Percentiles rank a stretch among this genome's conserved stretches.
Conservation (phyloP, 2,888 invertebrate species). For the Palloptera scutellata region DNA sequence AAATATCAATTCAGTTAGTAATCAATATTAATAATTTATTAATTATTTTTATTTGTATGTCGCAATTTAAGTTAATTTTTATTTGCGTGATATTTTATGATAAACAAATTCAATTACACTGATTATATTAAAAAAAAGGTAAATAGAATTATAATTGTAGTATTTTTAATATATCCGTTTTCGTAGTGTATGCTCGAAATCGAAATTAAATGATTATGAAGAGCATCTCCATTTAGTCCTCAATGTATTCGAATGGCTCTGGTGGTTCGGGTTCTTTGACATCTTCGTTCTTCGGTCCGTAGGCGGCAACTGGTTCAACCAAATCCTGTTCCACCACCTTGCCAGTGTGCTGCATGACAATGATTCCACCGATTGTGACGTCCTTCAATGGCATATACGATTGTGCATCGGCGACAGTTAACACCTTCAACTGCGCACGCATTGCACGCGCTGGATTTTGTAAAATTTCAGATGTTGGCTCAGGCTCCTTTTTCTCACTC, state of each 20-base stretch:
- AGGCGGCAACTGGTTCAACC: constrained; percentile 92
- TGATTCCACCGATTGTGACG: constrained; percentile 92
- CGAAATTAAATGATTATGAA: constrained; percentile 52
- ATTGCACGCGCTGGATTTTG: constrained; percentile 95
- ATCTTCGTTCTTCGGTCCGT: constrained; percentile 90
- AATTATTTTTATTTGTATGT: too few relatives aligned
- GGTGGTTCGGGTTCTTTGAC: constrained; percentile 97
- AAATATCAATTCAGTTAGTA: too few relatives aligned
- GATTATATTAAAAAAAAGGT: too few relatives aligned
- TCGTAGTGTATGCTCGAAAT: too few relatives aligned
- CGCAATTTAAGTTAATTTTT: too few relatives aligned
- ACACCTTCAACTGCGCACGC: constrained; percentile 85
- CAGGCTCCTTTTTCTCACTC: constrained; percentile 80
- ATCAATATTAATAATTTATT: too few relatives aligned
- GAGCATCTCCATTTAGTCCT: constrained; percentile 68
- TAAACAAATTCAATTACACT: too few relatives aligned
- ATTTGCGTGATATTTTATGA: too few relatives aligned
- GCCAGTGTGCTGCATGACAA: constrained; percentile 89
- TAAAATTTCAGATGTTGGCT: constrained; percentile 89
- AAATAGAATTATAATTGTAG: too few relatives aligned
- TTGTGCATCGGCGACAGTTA: constrained; percentile 82
- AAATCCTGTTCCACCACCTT: constrained; percentile 81
- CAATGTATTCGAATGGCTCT: constrained; percentile 95
- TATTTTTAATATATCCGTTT: too few relatives aligned
- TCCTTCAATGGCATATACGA: constrained; percentile 90